A percentile compares a stretch with the other conserved stretches of the same genome.
Conservation (phyloP, 2,888 invertebrate genomes). For the Melanophora roralis region DNA sequence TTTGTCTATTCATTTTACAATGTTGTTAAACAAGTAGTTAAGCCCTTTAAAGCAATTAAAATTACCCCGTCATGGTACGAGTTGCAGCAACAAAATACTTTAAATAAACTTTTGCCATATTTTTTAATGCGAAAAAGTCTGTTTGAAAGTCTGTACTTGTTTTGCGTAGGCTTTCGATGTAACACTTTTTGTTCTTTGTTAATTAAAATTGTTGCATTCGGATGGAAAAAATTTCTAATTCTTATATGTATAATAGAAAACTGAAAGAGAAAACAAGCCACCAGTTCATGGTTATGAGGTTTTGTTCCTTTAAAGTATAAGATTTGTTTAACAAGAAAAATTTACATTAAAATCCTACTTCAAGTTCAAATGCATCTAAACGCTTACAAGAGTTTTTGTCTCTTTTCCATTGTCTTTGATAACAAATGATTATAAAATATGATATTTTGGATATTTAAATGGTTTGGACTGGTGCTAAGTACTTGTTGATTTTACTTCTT, state of each 20-base stretch:
- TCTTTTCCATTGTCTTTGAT: neutral
- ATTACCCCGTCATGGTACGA: neutral
- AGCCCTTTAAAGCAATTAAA: slow-evolving; percentile 53
- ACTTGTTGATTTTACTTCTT: slow-evolving; percentile 19
- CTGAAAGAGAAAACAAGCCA: slow-evolving; percentile 6
- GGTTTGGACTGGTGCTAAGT: neutral
- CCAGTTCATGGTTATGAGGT: slow-evolving; percentile 26
- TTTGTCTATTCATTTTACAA: slow-evolving; percentile 48
- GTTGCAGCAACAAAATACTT: neutral
- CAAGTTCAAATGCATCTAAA: slow-evolving; percentile 4
- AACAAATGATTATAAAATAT: slow-evolving; percentile 9
- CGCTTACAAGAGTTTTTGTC: neutral
- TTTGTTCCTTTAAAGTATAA: neutral
- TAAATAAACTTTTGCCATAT: slow-evolving; percentile 36
- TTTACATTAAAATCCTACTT: slow-evolving; percentile 22
- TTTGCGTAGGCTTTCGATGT: slow-evolving; percentile 50
- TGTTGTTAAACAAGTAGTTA: slow-evolving; percentile 58
- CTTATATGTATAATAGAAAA: slow-evolving; percentile 2
- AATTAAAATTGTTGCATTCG: slow-evolving; percentile 61
- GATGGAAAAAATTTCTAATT: neutral
- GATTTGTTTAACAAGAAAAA: slow-evolving; percentile 5
- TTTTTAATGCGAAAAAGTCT: slow-evolving; percentile 21
- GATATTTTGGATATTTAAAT: slow-evolving; percentile 12
- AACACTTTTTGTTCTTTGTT: slow-evolving; percentile 51
- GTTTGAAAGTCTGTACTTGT: slow-evolving; percentile 39